These are phyloP conservation scores for Poeciliopsis turneri DNA, from an alignment of 2,797 vertebrate genomes.

Conservation along the genomic window DNA sequence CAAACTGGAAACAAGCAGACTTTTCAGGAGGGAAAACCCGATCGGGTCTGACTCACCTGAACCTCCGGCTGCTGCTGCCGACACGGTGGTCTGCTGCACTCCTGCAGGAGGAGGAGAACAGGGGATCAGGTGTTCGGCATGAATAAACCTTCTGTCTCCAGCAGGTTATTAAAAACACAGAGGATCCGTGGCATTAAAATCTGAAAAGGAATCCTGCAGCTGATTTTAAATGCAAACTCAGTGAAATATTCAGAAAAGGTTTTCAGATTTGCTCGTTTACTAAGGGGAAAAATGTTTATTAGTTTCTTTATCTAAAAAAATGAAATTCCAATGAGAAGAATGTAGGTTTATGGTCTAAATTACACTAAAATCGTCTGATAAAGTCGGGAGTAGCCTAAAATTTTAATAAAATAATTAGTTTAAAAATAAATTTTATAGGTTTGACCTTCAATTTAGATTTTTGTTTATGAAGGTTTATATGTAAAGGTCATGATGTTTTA, in stretches of 20 bases:
- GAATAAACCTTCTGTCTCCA: constrained; percentile 50
- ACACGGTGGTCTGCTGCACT: constrained; percentile 57
- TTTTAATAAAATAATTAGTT: neutral
- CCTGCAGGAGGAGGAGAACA: constrained; percentile 29
- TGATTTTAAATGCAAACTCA: neutral
- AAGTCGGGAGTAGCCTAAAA: neutral
- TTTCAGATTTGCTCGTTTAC: neutral
- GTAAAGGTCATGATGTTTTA: constrained; percentile 52
- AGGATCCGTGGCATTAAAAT: constrained; percentile 4
- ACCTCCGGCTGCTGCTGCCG: constrained; percentile 56
- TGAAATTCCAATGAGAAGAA: neutral
- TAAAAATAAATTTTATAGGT: neutral
- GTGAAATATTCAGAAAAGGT: neutral
- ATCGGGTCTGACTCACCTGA: constrained; percentile 78
- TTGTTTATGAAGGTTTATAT: constrained; percentile 57
- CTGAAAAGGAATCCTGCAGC: neutral
- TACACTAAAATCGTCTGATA: neutral
- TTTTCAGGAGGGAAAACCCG: constrained; percentile 52
- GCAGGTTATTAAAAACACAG: constrained; percentile 29
- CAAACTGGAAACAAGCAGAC: constrained; percentile 37
- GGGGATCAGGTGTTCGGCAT: constrained; percentile 46
- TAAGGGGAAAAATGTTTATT: neutral
- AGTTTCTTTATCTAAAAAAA: neutral
- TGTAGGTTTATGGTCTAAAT: neutral
- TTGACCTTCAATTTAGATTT: neutral